These are phyloP conservation scores for Cuculus canorus DNA, from an alignment of 2,797 vertebrate genomes.

Conservation along the genomic window DNA sequence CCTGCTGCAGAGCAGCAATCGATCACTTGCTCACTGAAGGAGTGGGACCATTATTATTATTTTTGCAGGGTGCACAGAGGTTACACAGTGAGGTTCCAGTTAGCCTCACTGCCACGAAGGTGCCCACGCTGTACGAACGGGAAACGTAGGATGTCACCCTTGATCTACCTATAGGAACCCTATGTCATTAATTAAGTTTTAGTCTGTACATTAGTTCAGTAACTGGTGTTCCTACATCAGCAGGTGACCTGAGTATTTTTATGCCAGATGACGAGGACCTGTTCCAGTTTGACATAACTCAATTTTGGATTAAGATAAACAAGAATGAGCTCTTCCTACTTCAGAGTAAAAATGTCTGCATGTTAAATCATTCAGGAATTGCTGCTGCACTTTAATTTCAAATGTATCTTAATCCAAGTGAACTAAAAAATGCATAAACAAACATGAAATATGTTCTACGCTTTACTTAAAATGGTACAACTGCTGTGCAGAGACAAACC, in stretches of 20 bases:
- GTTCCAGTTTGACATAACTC: not conserved
- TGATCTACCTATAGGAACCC: not conserved
- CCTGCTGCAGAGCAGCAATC: slow-evolving; percentile 30
- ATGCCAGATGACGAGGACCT: not conserved
- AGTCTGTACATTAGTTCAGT: not conserved
- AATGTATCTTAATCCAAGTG: slow-evolving; percentile 29
- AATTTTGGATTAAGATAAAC: slow-evolving; percentile 16
- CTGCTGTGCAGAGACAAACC: slow-evolving; percentile 22
- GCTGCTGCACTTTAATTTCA: slow-evolving; percentile 27
- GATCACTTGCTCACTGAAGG: slow-evolving; percentile 2
- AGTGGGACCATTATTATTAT: not conserved
- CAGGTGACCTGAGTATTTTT: not conserved
- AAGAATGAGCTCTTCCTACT: not conserved
- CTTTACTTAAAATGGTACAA: slow-evolving; percentile 3
- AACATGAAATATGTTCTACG: slow-evolving; percentile 44
- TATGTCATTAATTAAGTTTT: not conserved
- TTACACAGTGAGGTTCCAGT: not conserved
- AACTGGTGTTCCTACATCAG: not conserved
- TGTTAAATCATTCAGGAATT: slow-evolving; percentile 43
- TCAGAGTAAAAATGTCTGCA: not conserved
- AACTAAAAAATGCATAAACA: slow-evolving; percentile 48
- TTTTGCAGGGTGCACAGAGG: not conserved
- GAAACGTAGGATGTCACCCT: not conserved
- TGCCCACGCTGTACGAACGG: not conserved
- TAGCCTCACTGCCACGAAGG: not conserved